phyloP scores from a whole-genome alignment of 2,797 vertebrate species.

The Hippopotamyrus pictus region DNA sequence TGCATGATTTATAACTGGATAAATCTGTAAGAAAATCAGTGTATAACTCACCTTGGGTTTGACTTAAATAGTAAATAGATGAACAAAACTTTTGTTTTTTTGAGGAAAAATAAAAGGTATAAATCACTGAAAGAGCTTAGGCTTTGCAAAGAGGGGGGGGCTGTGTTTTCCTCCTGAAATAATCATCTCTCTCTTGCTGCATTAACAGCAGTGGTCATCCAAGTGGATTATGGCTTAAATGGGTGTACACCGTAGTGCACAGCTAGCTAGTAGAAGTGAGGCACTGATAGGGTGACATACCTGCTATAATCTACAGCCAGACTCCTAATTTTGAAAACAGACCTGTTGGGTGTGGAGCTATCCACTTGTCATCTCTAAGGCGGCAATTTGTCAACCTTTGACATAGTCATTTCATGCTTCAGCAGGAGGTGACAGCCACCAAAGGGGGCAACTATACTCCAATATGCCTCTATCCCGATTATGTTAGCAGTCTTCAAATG shows the following conservation, averaged over 20 bases:
- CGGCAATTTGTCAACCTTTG: not conserved
- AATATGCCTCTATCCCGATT: not conserved
- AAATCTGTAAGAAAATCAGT: not conserved
- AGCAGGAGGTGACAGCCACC: not conserved
- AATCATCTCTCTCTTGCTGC: not conserved
- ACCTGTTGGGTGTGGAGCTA: not conserved
- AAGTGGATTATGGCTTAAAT: not conserved
- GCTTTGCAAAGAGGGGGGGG: too few relatives aligned
- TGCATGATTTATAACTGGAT: not conserved
- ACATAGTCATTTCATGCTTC: not conserved
- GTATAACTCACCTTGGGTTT: not conserved
- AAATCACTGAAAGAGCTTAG: not conserved
- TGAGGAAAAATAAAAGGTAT: not conserved
- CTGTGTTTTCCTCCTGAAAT: not conserved
- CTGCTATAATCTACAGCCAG: not conserved
- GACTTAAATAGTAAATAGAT: not conserved
- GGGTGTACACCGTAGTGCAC: not conserved
- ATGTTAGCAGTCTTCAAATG: not conserved
- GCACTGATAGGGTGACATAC: not conserved
- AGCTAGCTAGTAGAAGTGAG: not conserved
- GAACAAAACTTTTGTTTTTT: not conserved
- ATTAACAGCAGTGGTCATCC: not conserved
- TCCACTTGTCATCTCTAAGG: not conserved
- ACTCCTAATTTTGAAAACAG: not conserved
- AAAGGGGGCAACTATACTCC: not conserved